Evolutionary conservation across 2,888 invertebrate genomes (phyloP), one percentile per base, ranked within the genome.

Genomic region (Trichogramma evanescens): DNA sequence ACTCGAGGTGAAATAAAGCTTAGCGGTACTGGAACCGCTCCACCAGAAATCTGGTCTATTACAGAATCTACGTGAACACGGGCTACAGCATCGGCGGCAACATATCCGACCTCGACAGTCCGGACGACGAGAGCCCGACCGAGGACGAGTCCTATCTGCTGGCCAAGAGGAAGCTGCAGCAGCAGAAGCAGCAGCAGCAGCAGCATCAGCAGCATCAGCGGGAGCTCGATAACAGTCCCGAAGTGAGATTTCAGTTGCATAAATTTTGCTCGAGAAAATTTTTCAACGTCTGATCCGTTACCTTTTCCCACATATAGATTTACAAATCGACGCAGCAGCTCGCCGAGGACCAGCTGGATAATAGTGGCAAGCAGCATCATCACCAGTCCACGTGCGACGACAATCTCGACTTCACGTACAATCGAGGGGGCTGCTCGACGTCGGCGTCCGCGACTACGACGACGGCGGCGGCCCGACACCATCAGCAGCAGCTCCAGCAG

Each of bases 51-150:
- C 54, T 54, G 55, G 65, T 67, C 52, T 63, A 55, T 82, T 83
- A 67, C 82, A 91, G 92, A 82, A 89, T 89, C 79, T 86, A 90
- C 72, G 87, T 91, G 61, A 91, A 91, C 79, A 88, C 89, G 68
- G 89, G 89, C 74, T 83, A 87, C 54, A 38, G 44, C 9, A 42
- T 50, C 0, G 9, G 41, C 1, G 57, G 56, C 6, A n/a, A 41
- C 7, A 53, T n/a, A 2, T 87, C 90, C 5, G 77, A 72, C 50
- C 82, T 89, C 62, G 89, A 89, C 67, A 91, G 90, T 64, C 91
- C 92, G n/a, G 80, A 91, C 74, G 91, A 92, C 50, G 64, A 64
- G 51, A 61, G 58, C 40, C 62, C 62, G 10, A 62, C 50, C 4
- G 54, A n/a, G 9, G 26, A 8, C 38, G 52, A 7, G 43, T 42